Conservation (phyloP, 2,113 vertebrate genomes). For the Pseudonaja textilis region DNA sequence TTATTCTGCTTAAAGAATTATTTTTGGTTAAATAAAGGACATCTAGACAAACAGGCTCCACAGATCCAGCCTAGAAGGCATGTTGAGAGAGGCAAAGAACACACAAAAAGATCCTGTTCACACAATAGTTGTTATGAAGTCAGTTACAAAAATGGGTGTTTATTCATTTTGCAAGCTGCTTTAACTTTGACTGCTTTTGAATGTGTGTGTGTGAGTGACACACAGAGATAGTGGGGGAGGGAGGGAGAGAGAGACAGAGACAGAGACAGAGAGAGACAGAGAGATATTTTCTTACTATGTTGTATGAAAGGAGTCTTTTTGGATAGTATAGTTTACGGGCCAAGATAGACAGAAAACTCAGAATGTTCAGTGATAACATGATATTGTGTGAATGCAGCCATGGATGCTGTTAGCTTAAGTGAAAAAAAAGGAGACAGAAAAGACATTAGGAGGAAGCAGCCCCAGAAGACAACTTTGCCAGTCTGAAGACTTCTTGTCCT, state of each 20-base stretch:
- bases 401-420: background rate
- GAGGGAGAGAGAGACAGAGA: no score
- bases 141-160: background rate
- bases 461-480: background rate
- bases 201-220: background rate
- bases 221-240: no score
- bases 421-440: background rate
- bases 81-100: background rate
- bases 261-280: no score
- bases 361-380: background rate
- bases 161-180: background rate
- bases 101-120: background rate
- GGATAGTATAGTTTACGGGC: background rate
- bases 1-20: background rate
- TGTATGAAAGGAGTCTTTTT: background rate
- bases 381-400: background rate
- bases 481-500: background rate
- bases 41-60: background rate
- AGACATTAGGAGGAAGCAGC: background rate
- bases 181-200: background rate
- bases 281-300: background rate
- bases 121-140: background rate
- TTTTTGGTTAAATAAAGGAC: background rate
- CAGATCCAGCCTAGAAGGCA: background rate
- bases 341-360: background rate